Percentiles rank a stretch among this genome's conserved stretches.
Evolutionary conservation across 2,113 vertebrate species (phyloP).

Genomic region (Peromyscus leucopus): DNA sequence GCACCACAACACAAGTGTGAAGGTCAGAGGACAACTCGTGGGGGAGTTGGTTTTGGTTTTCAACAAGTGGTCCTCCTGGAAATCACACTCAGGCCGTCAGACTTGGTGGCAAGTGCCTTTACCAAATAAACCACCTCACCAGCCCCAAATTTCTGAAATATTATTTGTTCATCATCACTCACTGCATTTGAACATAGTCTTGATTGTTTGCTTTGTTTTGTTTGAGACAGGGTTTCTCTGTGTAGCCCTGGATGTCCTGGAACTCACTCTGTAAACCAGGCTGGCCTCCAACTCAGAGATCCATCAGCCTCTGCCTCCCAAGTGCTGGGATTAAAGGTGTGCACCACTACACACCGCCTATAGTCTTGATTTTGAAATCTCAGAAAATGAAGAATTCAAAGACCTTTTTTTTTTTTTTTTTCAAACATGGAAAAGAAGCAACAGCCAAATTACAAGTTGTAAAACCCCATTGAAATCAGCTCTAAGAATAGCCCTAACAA

Average conservation of each 20-base stretch:
- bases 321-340: neutral
- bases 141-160: neutral
- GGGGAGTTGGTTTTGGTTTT: neutral
- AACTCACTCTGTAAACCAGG: neutral
- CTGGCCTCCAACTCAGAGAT: neutral
- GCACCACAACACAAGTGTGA: neutral
- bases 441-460: neutral
- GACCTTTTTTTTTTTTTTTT: neutral
- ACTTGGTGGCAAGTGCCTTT: neutral
- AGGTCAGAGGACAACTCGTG: neutral
- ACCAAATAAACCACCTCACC: neutral
- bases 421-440: slow-evolving; percentile 7
- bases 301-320: neutral
- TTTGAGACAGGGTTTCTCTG: neutral
- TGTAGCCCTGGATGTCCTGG: neutral
- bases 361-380: slow-evolving; percentile 15
- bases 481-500: neutral
- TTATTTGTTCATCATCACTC: neutral
- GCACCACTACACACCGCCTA: neutral
- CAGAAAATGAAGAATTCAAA: slow-evolving; percentile 2
- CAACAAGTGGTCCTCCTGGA: neutral
- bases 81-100: too few species aligned
- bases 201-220: neutral
- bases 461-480: neutral
- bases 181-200: neutral